Conservation (phyloP, 2,888 invertebrate genomes). For the Drosophila niveifrons region DNA sequence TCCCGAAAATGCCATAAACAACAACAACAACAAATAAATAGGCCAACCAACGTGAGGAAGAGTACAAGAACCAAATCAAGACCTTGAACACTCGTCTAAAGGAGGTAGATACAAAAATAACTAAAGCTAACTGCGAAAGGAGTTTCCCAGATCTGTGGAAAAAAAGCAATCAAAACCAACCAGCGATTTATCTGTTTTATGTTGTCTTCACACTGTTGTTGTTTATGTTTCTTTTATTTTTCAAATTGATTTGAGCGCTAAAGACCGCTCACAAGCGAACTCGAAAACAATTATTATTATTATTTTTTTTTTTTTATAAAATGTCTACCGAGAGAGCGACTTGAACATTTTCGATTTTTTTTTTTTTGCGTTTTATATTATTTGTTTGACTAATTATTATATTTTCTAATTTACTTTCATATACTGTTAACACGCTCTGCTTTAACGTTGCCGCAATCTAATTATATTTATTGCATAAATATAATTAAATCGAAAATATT, state of each 20-base stretch:
- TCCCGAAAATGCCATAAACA: constrained; percentile 53
- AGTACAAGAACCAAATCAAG: constrained; percentile 99
- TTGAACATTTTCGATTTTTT: constrained; percentile 27
- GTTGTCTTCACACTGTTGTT: constrained; percentile 65
- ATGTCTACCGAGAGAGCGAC: constrained; percentile 82
- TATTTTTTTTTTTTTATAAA: constrained; percentile 72
- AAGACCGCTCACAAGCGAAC: constrained; percentile 39
- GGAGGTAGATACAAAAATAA: constrained; percentile 90
- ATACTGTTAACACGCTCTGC: constrained; percentile 64
- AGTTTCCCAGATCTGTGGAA: constrained; percentile 69
- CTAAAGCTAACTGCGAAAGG: constrained; percentile 44
- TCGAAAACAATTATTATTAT: constrained; percentile 23
- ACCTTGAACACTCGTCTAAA: constrained; percentile 99
- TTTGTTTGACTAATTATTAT: constrained; percentile 78
- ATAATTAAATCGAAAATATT: constrained; percentile 29
- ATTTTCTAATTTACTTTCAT: constrained; percentile 75
- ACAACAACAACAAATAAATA: constrained; percentile 86
- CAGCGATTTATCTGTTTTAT: constrained; percentile 48
- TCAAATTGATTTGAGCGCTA: constrained; percentile 31
- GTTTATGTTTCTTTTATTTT: constrained; percentile 57
- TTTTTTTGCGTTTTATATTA: constrained; percentile 21
- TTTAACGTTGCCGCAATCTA: constrained; percentile 49
- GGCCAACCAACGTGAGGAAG: constrained; percentile 99
- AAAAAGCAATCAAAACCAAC: constrained; percentile 59
- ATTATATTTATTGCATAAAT: constrained; percentile 29